These are phyloP conservation scores for Synanceia verrucosa DNA, from an alignment of 2,797 vertebrate genomes.

Conservation along the genomic window DNA sequence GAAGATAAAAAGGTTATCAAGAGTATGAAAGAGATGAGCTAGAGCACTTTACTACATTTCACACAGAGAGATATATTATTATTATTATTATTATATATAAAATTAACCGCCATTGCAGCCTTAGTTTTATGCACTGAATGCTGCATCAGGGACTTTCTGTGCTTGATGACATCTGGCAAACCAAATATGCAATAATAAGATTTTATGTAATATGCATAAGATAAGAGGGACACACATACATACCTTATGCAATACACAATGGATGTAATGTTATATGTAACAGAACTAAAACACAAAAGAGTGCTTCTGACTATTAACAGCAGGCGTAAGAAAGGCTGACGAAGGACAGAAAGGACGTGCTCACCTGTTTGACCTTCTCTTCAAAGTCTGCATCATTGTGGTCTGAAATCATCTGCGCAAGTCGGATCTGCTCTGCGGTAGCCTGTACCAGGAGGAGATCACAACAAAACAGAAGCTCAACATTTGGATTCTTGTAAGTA, in stretches of 20 bases:
- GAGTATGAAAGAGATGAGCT: neutral
- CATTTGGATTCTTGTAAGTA: constrained; percentile 12
- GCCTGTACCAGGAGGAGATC: constrained; percentile 80
- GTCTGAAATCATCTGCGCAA: constrained; percentile 99
- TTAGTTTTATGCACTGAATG: neutral
- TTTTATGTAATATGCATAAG: neutral
- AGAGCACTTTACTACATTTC: neutral
- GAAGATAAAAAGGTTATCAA: neutral
- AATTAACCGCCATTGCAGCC: neutral
- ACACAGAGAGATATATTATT: neutral
- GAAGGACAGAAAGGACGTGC: constrained; percentile 9
- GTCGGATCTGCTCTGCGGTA: constrained; percentile 98
- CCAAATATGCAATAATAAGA: neutral
- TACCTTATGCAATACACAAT: neutral
- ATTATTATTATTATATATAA: neutral
- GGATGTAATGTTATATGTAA: neutral
- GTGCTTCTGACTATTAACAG: neutral
- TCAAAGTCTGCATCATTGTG: constrained; percentile 99
- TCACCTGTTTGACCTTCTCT: constrained; percentile 99
- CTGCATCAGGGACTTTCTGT: neutral
- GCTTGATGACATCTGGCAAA: neutral
- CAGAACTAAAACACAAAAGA: neutral
- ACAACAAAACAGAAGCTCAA: neutral
- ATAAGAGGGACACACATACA: neutral
- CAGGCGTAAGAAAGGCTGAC: neutral